Evolutionary conservation across 2,888 invertebrate species (phyloP), one percentile per base, ranked within the genome.

Genomic region (Philhelius pedissequus): DNA sequence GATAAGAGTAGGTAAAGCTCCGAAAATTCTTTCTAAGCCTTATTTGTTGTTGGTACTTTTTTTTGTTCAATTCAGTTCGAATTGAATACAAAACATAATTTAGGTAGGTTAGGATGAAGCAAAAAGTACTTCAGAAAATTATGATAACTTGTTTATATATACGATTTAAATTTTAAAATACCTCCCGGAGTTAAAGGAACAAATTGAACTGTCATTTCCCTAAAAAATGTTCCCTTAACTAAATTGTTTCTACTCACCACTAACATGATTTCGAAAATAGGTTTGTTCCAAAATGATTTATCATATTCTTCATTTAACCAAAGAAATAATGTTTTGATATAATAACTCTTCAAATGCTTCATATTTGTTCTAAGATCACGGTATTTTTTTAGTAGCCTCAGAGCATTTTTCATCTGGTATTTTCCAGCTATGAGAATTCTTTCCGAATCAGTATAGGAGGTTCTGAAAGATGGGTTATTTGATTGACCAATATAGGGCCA

Each of bases 251-350:
- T 11, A 75, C 64, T 75, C 13, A 75, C 66, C 35, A 43, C 48
- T 0, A 25, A 13, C 48, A 75, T 68, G 1, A 75, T 58, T 18
- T 32, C 9, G 11, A 30, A 35, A 2, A 66, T 66, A 6, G 75
- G 38, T 22, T 38, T 58, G 2, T 38, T 18, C 75, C 75, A 75
- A 56, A 48, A 58, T 11, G 9, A 9, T 4, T 15, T 15, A 3
- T 38, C 43, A 15, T 0, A 15, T 8, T 48, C 66, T 18, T 38
- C 30, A 18, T 64, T 35, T 7, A 38, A 25, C 75, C 75, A 76
- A 7, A 76, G 13, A 60, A 76, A 76, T 11, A 76, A 9, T 7
- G 76, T 76, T n/a, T 76, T 76, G 13, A 76, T 76, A 13, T 69
- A 69, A 56, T 69, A 76, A 13, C 68, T 69, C 15, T 69, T 76